These are phyloP conservation scores for Synergus itoensis DNA, from an alignment of 2,888 invertebrate genomes.

Conservation along the genomic window DNA sequence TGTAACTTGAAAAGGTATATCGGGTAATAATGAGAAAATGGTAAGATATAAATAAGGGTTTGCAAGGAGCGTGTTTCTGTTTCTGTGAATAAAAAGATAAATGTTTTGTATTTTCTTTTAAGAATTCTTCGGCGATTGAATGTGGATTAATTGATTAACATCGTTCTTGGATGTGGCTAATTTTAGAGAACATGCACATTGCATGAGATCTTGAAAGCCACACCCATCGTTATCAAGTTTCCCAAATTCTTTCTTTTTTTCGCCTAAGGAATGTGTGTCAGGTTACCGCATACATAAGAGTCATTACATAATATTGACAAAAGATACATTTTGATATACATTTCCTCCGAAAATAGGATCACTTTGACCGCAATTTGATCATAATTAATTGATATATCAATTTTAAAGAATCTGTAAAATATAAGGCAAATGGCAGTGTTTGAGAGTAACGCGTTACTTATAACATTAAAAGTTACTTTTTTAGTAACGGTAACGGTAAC, in stretches of 20 bases:
- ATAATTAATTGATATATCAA: too few species aligned
- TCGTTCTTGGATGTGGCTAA: not conserved
- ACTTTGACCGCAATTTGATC: not conserved
- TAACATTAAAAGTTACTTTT: too few species aligned
- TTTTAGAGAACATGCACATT: not conserved
- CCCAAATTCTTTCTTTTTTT: conserved; percentile 9
- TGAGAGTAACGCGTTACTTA: too few species aligned
- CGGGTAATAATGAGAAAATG: not conserved
- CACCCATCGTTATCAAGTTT: conserved; percentile 20
- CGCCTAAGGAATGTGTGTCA: not conserved
- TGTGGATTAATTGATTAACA: too few species aligned
- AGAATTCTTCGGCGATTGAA: not conserved
- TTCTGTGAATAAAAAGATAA: not conserved
- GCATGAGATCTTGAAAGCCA: not conserved
- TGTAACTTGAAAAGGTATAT: not conserved
- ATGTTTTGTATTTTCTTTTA: not conserved
- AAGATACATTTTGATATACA: not conserved
- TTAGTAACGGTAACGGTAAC: too few species aligned
- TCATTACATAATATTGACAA: conserved; percentile 15
- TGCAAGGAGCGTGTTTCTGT: not conserved
- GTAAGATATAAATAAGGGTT: not conserved
- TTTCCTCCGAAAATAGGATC: not conserved
- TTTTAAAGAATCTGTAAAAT: too few species aligned
- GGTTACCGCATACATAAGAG: conserved; percentile 17
- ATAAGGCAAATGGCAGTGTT: too few species aligned